phyloP scores from a whole-genome alignment of 2,888 invertebrate genomes.

The Drosophila nr. fundita region DNA sequence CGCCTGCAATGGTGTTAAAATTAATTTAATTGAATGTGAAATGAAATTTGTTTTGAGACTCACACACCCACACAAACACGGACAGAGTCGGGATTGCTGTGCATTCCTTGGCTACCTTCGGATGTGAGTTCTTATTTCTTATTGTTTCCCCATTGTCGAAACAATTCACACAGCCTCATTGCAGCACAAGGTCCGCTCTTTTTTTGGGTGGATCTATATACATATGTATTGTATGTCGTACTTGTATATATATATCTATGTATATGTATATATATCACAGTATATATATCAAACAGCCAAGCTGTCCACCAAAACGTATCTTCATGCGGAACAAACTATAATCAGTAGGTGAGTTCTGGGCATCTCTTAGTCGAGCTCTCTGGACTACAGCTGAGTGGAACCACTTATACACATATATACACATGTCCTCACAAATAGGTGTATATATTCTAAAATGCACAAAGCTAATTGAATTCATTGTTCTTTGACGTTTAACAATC shows the following conservation, averaged over 20 bases:
- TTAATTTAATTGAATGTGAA: conserved; percentile 83
- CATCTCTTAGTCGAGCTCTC: background rate
- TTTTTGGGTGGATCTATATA: background rate
- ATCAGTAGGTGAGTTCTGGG: background rate
- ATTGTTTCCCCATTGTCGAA: conserved; percentile 66
- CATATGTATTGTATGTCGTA: too few relatives aligned
- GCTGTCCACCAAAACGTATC: background rate
- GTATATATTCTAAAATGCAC: background rate
- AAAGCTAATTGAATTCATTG: background rate
- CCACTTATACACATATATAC: background rate
- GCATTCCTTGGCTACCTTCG: conserved; percentile 64
- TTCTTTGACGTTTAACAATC: background rate
- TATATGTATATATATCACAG: background rate
- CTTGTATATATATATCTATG: background rate
- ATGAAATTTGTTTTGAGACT: conserved; percentile 82
- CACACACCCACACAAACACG: conserved; percentile 29
- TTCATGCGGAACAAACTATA: background rate
- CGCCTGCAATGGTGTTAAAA: conserved; percentile 79
- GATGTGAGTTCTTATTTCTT: conserved; percentile 43
- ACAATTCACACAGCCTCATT: conserved; percentile 48
- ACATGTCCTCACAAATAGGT: background rate
- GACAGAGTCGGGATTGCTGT: conserved; percentile 52
- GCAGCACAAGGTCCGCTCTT: conserved; percentile 22
- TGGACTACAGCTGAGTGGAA: background rate
- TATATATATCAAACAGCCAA: background rate